phyloP scores from a whole-genome alignment of 2,797 vertebrate species.

The Enteromius trimaculatus region DNA sequence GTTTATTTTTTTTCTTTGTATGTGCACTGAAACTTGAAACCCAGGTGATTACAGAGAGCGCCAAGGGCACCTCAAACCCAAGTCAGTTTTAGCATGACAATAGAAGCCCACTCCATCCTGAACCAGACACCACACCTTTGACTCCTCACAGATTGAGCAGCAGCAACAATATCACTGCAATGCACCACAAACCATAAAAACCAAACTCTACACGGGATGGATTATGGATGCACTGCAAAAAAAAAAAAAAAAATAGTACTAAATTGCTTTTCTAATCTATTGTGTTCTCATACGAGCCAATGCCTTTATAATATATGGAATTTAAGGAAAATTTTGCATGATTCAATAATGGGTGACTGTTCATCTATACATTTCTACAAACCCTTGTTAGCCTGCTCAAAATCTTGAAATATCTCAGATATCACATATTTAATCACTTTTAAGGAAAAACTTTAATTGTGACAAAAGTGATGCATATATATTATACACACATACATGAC shows the following conservation, averaged over 20 bases:
- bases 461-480: not conserved
- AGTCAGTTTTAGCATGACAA: constrained; percentile 56
- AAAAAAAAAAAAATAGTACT: not conserved
- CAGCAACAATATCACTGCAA: constrained; percentile 62
- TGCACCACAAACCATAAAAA: constrained; percentile 56
- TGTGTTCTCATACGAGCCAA: not conserved
- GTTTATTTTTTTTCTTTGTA: constrained; percentile 61
- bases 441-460: not conserved
- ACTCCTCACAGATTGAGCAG: constrained; percentile 51
- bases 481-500: not conserved
- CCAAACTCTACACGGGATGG: constrained; percentile 9
- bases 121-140: constrained; percentile 58
- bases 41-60: constrained; percentile 56
- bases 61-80: constrained; percentile 71
- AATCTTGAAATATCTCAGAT: not conserved
- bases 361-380: not conserved
- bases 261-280: not conserved
- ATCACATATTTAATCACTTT: not conserved
- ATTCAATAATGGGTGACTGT: not conserved
- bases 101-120: constrained; percentile 44
- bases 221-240: not conserved
- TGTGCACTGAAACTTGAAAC: constrained; percentile 61
- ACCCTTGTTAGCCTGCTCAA: not conserved
- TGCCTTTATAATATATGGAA: not conserved
- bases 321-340: not conserved